Percentiles rank a stretch among this genome's conserved stretches.
Conservation (phyloP, 2,888 invertebrate species). For the Petrolisthes manimaculis region DNA sequence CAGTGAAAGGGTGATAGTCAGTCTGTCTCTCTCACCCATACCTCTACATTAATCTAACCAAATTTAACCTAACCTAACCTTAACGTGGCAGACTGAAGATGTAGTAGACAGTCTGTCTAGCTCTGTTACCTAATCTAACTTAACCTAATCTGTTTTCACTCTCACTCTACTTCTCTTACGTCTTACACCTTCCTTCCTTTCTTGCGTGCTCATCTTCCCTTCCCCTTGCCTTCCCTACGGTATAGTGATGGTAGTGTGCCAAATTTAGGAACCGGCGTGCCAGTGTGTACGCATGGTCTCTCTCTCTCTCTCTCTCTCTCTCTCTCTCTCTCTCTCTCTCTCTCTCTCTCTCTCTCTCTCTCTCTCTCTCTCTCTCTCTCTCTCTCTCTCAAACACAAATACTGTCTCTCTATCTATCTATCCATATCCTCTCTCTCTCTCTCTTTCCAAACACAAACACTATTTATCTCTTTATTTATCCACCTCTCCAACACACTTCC, state of each 20-base stretch:
- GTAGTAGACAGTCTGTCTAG: no score
- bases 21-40: not conserved
- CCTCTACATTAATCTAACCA: not conserved
- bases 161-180: not conserved
- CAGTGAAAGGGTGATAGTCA: not conserved
- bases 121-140: not conserved
- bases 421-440: no score
- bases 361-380: not conserved
- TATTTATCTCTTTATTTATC: not conserved
- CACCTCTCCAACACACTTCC: not conserved
- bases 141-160: conserved; percentile 2
- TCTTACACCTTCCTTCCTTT: not conserved
- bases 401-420: not conserved
- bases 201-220: not conserved
- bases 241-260: not conserved
- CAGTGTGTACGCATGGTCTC: not conserved
- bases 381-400: conserved; percentile 2
- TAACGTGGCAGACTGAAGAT: no score
- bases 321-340: not conserved
- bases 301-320: conserved; percentile 1
- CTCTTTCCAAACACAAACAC: conserved; percentile 1
- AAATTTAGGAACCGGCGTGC: not conserved
- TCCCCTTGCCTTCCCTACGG: not conserved
- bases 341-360: not conserved
- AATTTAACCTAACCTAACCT: no score